Percentiles rank a stretch among this genome's conserved stretches.
Conservation (phyloP, 2,113 vertebrate genomes). For the Platycercus adscitus region DNA sequence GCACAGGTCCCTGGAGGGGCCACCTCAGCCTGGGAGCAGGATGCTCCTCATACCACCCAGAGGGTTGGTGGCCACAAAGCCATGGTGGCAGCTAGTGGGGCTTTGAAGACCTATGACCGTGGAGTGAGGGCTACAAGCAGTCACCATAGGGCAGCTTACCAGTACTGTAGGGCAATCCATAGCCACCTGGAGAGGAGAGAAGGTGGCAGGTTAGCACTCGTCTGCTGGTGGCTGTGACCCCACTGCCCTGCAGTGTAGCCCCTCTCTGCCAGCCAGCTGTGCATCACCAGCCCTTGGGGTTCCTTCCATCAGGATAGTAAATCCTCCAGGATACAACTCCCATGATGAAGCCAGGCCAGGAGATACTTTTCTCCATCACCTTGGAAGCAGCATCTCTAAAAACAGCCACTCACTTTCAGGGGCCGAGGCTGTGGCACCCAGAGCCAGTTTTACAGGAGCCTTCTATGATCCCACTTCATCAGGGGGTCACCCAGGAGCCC, state of each 20-base stretch:
- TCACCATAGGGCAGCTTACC: slow-evolving; percentile 85
- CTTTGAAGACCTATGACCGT: background rate
- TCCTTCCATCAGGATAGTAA: background rate
- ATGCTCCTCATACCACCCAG: background rate
- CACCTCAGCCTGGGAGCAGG: rapidly evolving
- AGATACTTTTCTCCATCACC: background rate
- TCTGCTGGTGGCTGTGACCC: background rate
- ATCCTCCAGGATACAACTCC: background rate
- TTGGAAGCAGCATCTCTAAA: background rate
- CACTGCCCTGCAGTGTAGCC: background rate
- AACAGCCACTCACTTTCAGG: background rate
- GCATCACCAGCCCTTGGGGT: background rate
- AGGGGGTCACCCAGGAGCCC: background rate
- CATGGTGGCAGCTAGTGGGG: background rate
- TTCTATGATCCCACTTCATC: rapidly evolving
- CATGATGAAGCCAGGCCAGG: rapidly evolving
- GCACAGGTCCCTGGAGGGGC: rapidly evolving
- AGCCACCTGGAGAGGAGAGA: slow-evolving; percentile 80
- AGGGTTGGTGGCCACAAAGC: rapidly evolving
- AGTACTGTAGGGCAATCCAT: slow-evolving; percentile 82
- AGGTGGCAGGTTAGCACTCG: background rate
- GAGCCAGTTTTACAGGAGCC: background rate
- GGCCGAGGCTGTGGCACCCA: rapidly evolving
- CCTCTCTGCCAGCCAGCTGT: background rate
- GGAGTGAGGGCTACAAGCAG: background rate